Evolutionary conservation across 2,888 invertebrate genomes (phyloP).

Genomic region (Syrphus vitripennis): DNA sequence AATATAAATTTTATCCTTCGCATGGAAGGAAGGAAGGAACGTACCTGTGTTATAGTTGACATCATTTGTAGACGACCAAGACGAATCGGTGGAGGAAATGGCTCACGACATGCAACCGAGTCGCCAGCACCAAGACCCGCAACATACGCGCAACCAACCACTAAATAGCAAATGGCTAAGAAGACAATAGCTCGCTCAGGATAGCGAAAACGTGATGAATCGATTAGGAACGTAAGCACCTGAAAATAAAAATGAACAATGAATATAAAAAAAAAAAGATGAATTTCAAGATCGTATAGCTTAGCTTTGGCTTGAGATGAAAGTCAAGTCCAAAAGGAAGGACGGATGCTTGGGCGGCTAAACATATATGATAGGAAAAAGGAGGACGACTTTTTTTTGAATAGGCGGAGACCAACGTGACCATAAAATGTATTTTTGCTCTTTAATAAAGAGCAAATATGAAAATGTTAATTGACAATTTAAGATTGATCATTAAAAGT

Average conservation of each 20-base stretch:
- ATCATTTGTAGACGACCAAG: constrained; percentile 88
- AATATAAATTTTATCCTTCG: neutral
- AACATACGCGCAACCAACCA: constrained; percentile 96
- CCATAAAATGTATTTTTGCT: constrained; percentile 35
- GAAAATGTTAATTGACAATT: constrained; percentile 68
- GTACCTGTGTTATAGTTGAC: constrained; percentile 93
- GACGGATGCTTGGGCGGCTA: neutral
- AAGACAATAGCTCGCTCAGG: constrained; percentile 99
- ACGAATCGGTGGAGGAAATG: constrained; percentile 87
- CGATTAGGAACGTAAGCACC: constrained; percentile 95
- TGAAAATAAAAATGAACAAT: constrained; percentile 71
- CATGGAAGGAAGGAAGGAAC: no score
- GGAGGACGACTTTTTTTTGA: neutral
- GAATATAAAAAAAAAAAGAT: constrained; percentile 24
- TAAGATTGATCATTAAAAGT: constrained; percentile 57
- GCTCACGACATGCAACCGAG: constrained; percentile 91
- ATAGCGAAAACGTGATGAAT: constrained; percentile 97
- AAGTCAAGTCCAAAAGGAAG: constrained; percentile 1
- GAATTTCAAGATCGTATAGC: neutral
- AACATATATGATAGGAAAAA: neutral
- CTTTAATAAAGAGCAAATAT: constrained; percentile 48
- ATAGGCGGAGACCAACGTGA: constrained; percentile 18
- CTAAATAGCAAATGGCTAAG: constrained; percentile 96
- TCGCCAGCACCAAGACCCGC: constrained; percentile 92
- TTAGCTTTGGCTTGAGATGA: constrained; percentile 11